Conservation (phyloP, 2,113 vertebrate species). For the Prunella fulvescens region DNA sequence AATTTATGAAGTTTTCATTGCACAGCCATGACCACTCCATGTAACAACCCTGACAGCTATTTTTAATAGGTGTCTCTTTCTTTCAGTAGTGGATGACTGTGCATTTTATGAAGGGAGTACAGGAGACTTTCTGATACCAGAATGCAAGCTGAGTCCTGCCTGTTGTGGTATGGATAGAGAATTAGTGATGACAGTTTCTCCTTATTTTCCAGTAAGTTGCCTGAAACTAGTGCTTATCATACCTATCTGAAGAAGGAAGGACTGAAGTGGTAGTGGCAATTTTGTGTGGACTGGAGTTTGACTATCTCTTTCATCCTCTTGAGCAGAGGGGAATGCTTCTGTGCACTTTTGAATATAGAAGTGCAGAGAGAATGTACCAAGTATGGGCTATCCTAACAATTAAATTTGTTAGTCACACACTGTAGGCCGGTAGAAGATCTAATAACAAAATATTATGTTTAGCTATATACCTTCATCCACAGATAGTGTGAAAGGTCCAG, state of each 20-base stretch:
- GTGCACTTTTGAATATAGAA: not conserved
- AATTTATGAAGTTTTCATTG: not conserved
- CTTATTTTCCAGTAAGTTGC: conserved; percentile 73
- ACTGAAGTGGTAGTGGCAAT: not conserved
- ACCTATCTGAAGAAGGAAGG: not conserved
- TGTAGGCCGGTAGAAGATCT: not conserved
- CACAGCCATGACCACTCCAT: not conserved
- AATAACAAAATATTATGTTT: not conserved
- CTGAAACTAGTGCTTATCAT: not conserved
- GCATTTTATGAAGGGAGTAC: conserved; percentile 77
- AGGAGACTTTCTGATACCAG: conserved; percentile 78
- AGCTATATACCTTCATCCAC: not conserved
- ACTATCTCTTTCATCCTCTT: not conserved
- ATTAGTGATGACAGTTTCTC: conserved; percentile 74
- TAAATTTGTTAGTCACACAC: not conserved
- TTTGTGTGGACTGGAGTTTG: not conserved
- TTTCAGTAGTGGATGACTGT: conserved; percentile 65
- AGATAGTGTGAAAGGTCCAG: not conserved
- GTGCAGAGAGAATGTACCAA: not conserved
- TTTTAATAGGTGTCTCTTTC: not conserved
- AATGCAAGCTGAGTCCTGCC: conserved; percentile 71
- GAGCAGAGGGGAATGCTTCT: not conserved
- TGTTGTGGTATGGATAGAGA: conserved; percentile 71
- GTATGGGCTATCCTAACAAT: not conserved
- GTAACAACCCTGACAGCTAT: not conserved